Evolutionary conservation across 2,797 vertebrate species (phyloP).

Genomic region (Fundulus diaphanus): DNA sequence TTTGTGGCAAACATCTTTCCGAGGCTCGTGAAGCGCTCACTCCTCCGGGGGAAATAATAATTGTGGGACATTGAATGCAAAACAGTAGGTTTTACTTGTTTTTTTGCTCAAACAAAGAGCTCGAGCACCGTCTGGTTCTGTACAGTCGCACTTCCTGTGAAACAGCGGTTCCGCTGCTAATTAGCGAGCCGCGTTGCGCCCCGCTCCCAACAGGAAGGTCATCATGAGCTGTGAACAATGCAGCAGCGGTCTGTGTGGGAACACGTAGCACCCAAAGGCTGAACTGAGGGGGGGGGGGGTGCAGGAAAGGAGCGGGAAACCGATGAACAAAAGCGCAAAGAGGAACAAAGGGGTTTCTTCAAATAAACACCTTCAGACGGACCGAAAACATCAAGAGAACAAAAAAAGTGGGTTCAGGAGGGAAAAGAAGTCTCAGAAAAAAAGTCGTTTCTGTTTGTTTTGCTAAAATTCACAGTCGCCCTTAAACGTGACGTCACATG

Average conservation of each 20-base stretch:
- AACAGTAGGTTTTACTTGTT: conserved; percentile 40
- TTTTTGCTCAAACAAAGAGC: conserved; percentile 59
- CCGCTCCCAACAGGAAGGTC: conserved; percentile 81
- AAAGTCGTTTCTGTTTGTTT: not conserved
- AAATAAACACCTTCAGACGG: conserved; percentile 8
- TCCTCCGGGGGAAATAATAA: conserved; percentile 27
- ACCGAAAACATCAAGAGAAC: conserved; percentile 9
- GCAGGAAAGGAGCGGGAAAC: conserved; percentile 48
- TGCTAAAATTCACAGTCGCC: not conserved
- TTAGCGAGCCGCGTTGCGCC: conserved; percentile 59
- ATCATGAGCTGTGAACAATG: conserved; percentile 75
- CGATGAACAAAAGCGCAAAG: conserved; percentile 50
- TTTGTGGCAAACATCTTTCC: conserved; percentile 14
- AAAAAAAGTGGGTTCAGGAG: conserved; percentile 6
- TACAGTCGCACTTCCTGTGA: conserved; percentile 72
- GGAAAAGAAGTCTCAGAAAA: not conserved
- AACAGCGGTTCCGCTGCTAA: conserved; percentile 71
- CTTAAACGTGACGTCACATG: not conserved
- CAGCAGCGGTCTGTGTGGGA: conserved; percentile 48
- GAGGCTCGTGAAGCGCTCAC: not conserved
- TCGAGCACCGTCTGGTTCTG: conserved; percentile 38
- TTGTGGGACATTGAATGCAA: conserved; percentile 59
- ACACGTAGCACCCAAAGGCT: conserved; percentile 49
- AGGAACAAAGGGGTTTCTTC: conserved; percentile 4
- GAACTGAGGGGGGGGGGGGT: not conserved